Conservation (phyloP, 2,888 invertebrate species). For the Eumacrocentrus americanus region DNA sequence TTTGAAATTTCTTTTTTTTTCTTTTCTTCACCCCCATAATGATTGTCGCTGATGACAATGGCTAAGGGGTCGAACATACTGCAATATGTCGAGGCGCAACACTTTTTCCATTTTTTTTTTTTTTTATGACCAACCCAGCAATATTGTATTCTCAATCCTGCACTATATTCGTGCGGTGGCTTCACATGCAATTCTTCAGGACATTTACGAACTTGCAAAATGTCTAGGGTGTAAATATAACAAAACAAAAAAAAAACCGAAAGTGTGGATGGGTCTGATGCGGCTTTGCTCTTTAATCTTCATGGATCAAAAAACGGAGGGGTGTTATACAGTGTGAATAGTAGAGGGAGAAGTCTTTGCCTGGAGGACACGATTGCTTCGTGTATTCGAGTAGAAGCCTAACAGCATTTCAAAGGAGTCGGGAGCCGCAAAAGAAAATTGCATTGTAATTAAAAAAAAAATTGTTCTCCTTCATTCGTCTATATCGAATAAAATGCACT, state of each 20-base stretch:
- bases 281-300: constrained; percentile 57
- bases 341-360: constrained; percentile 25
- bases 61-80: neutral
- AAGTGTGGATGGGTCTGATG: constrained; percentile 31
- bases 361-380: constrained; percentile 56
- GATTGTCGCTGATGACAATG: neutral
- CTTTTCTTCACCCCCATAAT: neutral
- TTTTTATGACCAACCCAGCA: constrained; percentile 12
- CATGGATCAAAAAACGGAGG: constrained; percentile 57
- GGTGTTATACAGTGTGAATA: neutral
- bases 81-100: neutral
- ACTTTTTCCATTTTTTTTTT: constrained; percentile 4
- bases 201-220: constrained; percentile 47
- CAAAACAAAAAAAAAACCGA: neutral
- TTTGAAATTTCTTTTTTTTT: constrained; percentile 1
- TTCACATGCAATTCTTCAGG: constrained; percentile 34
- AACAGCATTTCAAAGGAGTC: constrained; percentile 58
- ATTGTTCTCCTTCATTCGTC: constrained; percentile 31
- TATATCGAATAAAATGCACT: constrained; percentile 9
- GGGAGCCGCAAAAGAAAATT: constrained; percentile 55
- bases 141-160: constrained; percentile 19
- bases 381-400: constrained; percentile 57
- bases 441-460: constrained; percentile 60
- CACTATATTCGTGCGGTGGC: constrained; percentile 15
- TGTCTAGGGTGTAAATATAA: constrained; percentile 32